phyloP scores from a whole-genome alignment of 2,113 vertebrate species.

The Cyprinus carpio region DNA sequence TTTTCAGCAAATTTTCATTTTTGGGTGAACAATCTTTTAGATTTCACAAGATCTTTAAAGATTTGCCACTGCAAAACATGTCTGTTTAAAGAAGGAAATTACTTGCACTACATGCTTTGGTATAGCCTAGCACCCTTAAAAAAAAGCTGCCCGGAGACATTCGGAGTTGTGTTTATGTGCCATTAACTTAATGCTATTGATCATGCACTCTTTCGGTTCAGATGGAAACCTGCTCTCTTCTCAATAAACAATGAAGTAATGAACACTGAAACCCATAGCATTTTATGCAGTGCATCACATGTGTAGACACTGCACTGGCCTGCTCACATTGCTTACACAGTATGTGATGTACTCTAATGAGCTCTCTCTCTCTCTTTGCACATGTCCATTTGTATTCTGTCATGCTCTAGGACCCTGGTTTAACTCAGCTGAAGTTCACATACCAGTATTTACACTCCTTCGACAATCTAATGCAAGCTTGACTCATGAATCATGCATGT shows the following conservation, averaged over 20 bases:
- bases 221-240: background rate
- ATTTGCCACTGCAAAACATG: background rate
- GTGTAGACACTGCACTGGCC: background rate
- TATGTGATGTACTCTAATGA: constrained; percentile 23
- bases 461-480: constrained; percentile 21
- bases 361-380: background rate
- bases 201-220: background rate
- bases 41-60: background rate
- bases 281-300: background rate
- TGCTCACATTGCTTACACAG: constrained; percentile 1
- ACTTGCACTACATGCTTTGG: background rate
- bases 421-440: constrained; percentile 3
- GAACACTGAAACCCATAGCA: background rate
- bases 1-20: no score
- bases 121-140: background rate
- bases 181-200: background rate
- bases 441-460: background rate
- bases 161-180: background rate
- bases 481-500: constrained; percentile 11
- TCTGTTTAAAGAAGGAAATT: background rate
- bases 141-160: background rate
- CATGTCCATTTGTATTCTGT: background rate
- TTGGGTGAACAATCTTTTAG: no score
- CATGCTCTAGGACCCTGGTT: background rate
- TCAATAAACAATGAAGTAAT: background rate